Evolutionary conservation across 2,888 invertebrate species (phyloP).

Genomic region (Chrysotoxum bicinctum): DNA sequence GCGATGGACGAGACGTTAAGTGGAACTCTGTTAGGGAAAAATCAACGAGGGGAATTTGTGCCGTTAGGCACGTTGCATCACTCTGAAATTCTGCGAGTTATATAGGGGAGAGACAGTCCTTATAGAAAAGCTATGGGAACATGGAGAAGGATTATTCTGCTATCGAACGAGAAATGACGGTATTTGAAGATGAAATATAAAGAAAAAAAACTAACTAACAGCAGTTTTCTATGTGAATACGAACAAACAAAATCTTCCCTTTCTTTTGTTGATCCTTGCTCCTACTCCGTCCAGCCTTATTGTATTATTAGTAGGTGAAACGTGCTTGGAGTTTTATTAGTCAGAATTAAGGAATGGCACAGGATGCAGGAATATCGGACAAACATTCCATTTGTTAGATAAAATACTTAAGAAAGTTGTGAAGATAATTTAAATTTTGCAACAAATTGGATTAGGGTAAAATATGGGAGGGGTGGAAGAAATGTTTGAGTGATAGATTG

Average conservation of each 20-base stretch:
- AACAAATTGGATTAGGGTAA: slow-evolving; percentile 36
- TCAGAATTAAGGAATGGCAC: slow-evolving; percentile 10
- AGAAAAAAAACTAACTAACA: slow-evolving; percentile 55
- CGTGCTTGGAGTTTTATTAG: slow-evolving; percentile 65
- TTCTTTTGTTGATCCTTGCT: slow-evolving; percentile 6
- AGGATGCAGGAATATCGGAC: slow-evolving; percentile 21
- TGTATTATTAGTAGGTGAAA: slow-evolving; percentile 52
- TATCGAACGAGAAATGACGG: slow-evolving; percentile 68
- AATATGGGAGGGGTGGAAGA: not conserved
- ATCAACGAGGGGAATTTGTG: not conserved
- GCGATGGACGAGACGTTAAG: slow-evolving; percentile 24
- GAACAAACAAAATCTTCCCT: not conserved
- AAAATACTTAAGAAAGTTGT: slow-evolving; percentile 38
- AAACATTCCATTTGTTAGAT: slow-evolving; percentile 57
- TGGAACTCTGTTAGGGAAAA: slow-evolving; percentile 12
- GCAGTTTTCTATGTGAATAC: slow-evolving; percentile 45
- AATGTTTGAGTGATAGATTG: slow-evolving; percentile 38
- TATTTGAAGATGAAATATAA: slow-evolving; percentile 61
- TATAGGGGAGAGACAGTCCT: slow-evolving; percentile 41
- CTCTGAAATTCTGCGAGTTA: not conserved
- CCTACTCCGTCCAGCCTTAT: slow-evolving; percentile 20
- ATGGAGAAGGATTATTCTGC: slow-evolving; percentile 58
- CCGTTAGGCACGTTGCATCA: slow-evolving; percentile 12
- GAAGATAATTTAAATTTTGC: slow-evolving; percentile 49
- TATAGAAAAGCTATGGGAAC: not conserved